Percentiles rank a stretch among this genome's conserved stretches.
Conservation (phyloP, 53 echinoderm and acorn worm genomes). For the Paelopatides confundens region DNA sequence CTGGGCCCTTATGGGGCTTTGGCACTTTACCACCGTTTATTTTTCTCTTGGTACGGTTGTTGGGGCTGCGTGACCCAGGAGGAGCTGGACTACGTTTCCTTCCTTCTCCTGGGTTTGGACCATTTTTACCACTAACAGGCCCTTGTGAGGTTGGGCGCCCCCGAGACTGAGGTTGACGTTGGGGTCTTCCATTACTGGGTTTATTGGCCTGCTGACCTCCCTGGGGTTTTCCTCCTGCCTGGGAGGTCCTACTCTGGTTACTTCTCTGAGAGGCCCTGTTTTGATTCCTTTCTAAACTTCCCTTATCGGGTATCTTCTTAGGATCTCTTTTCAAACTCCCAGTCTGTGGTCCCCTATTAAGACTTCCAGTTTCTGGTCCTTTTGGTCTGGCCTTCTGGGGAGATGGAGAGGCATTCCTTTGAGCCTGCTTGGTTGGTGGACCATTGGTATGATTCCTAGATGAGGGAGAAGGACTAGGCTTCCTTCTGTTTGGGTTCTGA, state of each 20-base stretch:
- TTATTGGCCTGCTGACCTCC: not conserved
- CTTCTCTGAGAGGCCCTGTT: constrained; percentile 28
- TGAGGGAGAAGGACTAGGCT: constrained; percentile 7
- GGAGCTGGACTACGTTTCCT: constrained; percentile 5
- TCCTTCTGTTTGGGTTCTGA: not conserved
- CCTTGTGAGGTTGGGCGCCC: not conserved
- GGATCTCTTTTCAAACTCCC: constrained; percentile 15
- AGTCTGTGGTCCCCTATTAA: constrained; percentile 18
- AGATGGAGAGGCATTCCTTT: not conserved
- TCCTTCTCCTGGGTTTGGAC: not conserved
- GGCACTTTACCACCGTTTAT: constrained; percentile 32
- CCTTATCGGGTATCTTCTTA: not conserved
- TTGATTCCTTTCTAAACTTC: constrained; percentile 8
- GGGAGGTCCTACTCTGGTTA: not conserved
- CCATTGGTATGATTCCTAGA: not conserved
- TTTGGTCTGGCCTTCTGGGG: not conserved
- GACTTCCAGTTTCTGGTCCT: not conserved
- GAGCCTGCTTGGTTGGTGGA: constrained; percentile 2
- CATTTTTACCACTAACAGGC: not conserved
- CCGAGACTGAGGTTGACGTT: not conserved
- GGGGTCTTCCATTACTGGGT: not conserved
- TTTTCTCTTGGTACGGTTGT: constrained; percentile 27
- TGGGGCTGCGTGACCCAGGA: constrained; percentile 17
- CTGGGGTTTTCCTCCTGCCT: not conserved
- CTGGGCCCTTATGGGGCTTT: constrained; percentile 33